Evolutionary conservation across 1,140 invertebrate species (phyloP).

Genomic region (honey bee (Apis mellifera)): DNA sequence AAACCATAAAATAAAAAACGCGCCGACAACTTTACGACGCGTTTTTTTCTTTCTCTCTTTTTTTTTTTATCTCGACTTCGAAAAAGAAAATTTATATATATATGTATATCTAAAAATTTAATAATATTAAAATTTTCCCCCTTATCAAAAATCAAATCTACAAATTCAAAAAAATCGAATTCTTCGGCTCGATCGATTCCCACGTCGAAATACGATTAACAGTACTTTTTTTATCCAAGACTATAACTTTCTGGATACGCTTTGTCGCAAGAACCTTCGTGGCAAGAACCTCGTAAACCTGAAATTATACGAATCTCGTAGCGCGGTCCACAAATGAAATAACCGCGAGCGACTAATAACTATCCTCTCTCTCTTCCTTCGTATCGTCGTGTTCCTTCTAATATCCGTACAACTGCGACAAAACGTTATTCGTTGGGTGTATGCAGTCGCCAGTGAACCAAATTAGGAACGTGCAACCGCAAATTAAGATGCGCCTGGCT

Average conservation of each 20-base stretch:
- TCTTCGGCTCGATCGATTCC: background rate
- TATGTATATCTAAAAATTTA: background rate
- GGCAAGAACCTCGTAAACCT: constrained; percentile 52
- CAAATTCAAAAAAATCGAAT: constrained; percentile 7
- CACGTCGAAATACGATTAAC: constrained; percentile 29
- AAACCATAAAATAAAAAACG: background rate
- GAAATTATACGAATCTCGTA: constrained; percentile 54
- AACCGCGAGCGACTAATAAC: constrained; percentile 63
- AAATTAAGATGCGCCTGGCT: constrained; percentile 60
- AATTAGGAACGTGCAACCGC: constrained; percentile 65
- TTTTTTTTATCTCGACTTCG: background rate
- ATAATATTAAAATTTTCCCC: background rate
- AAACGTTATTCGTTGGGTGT: constrained; percentile 52
- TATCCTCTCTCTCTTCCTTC: constrained; percentile 12
- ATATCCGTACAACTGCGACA: constrained; percentile 20
- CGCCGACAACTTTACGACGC: background rate
- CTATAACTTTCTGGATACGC: constrained; percentile 54
- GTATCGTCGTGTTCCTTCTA: background rate
- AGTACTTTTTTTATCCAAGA: constrained; percentile 41
- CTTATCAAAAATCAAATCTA: background rate
- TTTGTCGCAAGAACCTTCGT: constrained; percentile 44
- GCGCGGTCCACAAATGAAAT: constrained; percentile 59
- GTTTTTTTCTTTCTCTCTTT: too few species aligned
- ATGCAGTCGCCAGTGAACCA: constrained; percentile 54
- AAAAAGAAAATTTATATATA: background rate